Evolutionary conservation across 2,113 vertebrate genomes (phyloP).

Genomic region (Delphinapterus leucas): DNA sequence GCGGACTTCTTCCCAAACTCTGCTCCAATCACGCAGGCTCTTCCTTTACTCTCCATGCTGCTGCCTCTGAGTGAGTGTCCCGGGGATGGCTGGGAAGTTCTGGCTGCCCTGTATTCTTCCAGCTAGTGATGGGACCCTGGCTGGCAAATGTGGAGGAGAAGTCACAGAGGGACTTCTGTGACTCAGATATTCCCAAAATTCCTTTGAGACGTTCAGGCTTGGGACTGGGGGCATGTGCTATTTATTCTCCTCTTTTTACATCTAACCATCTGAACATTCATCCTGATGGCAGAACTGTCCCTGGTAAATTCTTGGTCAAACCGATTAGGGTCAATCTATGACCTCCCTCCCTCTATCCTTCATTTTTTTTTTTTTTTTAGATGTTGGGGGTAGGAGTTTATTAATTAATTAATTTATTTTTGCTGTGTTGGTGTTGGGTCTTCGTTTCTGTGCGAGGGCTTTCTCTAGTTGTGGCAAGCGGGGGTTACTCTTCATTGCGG

Average conservation of each 20-base stretch:
- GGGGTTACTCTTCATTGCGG: too few species aligned
- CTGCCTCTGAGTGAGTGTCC: background rate
- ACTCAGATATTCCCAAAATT: background rate
- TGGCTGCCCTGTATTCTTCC: background rate
- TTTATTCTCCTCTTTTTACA: background rate
- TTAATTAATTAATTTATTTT: too few species aligned
- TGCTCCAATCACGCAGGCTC: background rate
- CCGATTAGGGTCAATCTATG: background rate
- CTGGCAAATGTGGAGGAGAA: background rate
- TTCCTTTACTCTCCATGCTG: background rate
- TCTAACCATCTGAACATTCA: background rate
- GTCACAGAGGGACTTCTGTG: background rate
- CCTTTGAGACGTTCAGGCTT: background rate
- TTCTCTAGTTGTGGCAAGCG: too few species aligned
- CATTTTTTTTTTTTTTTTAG: background rate
- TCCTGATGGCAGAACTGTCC: background rate
- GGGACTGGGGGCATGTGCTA: background rate
- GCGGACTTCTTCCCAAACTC: background rate
- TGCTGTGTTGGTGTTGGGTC: too few species aligned
- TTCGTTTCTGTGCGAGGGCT: too few species aligned
- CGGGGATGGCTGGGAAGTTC: background rate
- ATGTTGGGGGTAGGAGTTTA: too few species aligned
- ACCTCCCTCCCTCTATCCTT: background rate
- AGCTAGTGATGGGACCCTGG: background rate
- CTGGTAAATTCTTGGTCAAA: background rate